Evolutionary conservation across 2,113 vertebrate genomes (phyloP).

Genomic region (Naja naja): DNA sequence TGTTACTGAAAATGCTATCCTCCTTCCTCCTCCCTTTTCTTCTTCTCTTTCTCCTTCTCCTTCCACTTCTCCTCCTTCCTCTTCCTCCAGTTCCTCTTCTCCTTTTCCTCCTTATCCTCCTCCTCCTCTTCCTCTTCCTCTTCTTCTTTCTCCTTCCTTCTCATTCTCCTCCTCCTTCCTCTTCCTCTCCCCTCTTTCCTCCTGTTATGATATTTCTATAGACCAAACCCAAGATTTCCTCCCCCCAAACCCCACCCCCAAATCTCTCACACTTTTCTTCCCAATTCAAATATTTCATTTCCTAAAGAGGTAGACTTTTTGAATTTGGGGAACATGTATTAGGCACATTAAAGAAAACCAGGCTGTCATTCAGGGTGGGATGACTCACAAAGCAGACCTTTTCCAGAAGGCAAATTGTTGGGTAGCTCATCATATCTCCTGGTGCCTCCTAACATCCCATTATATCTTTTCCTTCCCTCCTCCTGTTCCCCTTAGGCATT

Average conservation of each 20-base stretch:
- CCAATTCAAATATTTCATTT: neutral
- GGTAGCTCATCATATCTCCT: neutral
- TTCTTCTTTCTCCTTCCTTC: too few relatives aligned
- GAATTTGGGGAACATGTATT: neutral
- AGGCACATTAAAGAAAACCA: neutral
- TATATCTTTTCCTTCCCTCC: neutral
- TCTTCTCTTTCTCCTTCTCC: neutral
- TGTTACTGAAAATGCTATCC: neutral
- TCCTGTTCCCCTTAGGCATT: neutral
- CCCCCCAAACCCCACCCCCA: fast-evolving
- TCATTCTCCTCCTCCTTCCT: fast-evolving
- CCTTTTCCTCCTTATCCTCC: too few relatives aligned
- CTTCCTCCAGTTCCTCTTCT: neutral
- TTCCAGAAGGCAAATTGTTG: neutral
- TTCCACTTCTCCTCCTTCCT: neutral
- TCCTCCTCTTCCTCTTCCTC: too few relatives aligned
- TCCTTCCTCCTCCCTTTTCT: neutral
- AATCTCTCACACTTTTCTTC: neutral
- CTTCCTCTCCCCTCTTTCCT: neutral
- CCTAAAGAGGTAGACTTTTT: neutral
- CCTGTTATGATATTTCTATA: constrained; percentile 27
- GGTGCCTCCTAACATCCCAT: neutral
- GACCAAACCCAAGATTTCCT: constrained; percentile 12
- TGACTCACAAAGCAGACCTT: neutral
- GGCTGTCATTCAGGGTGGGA: neutral